Conservation (phyloP, 2,797 vertebrate genomes). For the Paedocypris micromegethes region DNA sequence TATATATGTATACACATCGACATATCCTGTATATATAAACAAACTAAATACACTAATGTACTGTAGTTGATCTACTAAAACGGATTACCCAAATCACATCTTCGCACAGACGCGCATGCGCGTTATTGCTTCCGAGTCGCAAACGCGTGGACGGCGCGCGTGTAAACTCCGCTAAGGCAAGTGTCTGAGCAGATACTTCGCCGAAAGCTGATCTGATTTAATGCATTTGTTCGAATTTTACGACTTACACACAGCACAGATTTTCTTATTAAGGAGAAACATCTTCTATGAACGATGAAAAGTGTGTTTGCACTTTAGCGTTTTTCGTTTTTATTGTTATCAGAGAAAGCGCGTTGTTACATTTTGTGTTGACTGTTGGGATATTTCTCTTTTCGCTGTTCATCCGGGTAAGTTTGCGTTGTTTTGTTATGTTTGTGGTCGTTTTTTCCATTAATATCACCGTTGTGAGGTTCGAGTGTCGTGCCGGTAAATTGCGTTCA, state of each 20-base stretch:
- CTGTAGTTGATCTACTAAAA: too few species aligned
- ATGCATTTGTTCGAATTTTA: not conserved
- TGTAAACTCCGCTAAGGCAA: not conserved
- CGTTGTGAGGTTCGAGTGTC: too few species aligned
- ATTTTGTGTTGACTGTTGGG: too few species aligned
- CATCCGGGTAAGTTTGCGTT: slow-evolving; percentile 16
- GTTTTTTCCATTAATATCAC: too few species aligned
- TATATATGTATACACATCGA: too few species aligned
- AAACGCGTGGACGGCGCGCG: slow-evolving; percentile 1
- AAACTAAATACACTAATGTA: too few species aligned
- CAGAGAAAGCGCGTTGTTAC: too few species aligned
- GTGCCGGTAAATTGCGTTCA: too few species aligned
- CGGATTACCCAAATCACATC: too few species aligned
- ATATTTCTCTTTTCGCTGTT: not conserved
- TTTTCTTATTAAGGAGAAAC: not conserved
- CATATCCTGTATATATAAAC: too few species aligned
- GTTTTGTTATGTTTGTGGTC: too few species aligned
- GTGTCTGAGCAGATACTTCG: slow-evolving; percentile 5
- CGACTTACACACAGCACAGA: not conserved
- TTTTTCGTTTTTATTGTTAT: not conserved
- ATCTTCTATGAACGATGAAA: not conserved
- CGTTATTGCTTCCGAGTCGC: not conserved
- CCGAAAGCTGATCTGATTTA: slow-evolving; percentile 1
- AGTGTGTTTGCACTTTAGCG: not conserved
- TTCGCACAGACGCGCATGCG: not conserved